These are phyloP conservation scores for Alosa sapidissima DNA, from an alignment of 2,797 vertebrate genomes.

Conservation along the genomic window DNA sequence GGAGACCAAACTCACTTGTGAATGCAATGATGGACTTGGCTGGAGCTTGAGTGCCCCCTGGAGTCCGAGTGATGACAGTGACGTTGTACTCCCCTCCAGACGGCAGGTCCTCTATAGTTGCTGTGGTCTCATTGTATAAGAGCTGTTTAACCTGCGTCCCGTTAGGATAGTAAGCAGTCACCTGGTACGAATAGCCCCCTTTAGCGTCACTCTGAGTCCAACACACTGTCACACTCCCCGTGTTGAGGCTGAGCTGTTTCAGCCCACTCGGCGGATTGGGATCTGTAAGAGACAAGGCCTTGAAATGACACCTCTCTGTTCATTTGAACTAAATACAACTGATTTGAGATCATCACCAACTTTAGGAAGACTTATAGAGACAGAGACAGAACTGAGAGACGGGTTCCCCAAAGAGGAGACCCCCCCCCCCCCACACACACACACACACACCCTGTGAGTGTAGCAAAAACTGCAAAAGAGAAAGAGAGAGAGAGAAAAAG, in stretches of 20 bases:
- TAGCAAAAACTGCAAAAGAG: too few relatives aligned
- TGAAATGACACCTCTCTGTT: background rate
- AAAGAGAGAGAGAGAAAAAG: background rate
- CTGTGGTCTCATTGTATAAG: background rate
- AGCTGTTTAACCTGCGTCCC: accelerated
- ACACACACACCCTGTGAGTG: too few relatives aligned
- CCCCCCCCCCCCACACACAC: too few relatives aligned
- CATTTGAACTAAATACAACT: background rate
- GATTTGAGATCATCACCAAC: constrained; percentile 15
- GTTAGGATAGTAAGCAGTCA: constrained; percentile 41
- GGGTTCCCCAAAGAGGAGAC: too few relatives aligned
- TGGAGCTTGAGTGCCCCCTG: constrained; percentile 57
- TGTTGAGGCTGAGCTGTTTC: constrained; percentile 46
- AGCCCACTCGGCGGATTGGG: constrained; percentile 56
- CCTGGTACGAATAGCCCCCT: constrained; percentile 51
- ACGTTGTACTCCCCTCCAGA: constrained; percentile 69
- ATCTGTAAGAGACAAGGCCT: constrained; percentile 50
- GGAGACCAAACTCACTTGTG: constrained; percentile 60
- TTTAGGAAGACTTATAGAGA: too few relatives aligned
- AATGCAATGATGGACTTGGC: constrained; percentile 51
- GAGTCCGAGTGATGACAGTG: constrained; percentile 60
- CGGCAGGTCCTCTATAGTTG: constrained; percentile 44
- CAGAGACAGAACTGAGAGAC: too few relatives aligned
- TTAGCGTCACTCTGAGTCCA: constrained; percentile 58
- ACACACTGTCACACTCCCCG: constrained; percentile 54